These are phyloP conservation scores for Gallinago jamesoni DNA, from an alignment of 2,113 vertebrate genomes.

Conservation along the genomic window DNA sequence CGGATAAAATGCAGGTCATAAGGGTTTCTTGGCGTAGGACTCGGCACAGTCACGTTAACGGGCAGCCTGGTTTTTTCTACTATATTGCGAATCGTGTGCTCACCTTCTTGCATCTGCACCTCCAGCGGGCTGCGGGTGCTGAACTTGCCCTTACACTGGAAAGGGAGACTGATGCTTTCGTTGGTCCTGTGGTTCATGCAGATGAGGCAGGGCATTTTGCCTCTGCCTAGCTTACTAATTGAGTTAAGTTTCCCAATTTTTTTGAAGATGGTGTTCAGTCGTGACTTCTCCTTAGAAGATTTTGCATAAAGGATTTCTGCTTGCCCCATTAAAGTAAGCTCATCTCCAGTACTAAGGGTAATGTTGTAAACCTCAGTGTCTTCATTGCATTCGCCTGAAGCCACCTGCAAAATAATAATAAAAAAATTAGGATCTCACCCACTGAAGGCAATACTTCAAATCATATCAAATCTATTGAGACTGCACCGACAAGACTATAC, in stretches of 20 bases:
- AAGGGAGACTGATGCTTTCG: constrained; percentile 97
- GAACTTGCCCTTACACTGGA: constrained; percentile 96
- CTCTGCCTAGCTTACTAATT: constrained; percentile 89
- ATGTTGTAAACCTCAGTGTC: constrained; percentile 98
- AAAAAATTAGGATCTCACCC: neutral
- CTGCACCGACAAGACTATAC: neutral
- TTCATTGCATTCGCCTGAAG: constrained; percentile 96
- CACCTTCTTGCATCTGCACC: constrained; percentile 97
- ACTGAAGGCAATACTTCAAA: neutral
- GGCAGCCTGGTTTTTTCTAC: constrained; percentile 96
- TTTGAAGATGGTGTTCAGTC: constrained; percentile 96
- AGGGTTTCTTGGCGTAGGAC: constrained; percentile 90
- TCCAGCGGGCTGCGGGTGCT: constrained; percentile 96
- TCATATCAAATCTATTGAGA: neutral
- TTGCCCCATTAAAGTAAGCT: constrained; percentile 97
- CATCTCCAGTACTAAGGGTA: constrained; percentile 92
- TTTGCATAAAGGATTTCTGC: constrained; percentile 99
- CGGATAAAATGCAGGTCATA: constrained; percentile 96
- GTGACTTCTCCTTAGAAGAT: constrained; percentile 92
- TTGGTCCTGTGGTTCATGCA: constrained; percentile 99
- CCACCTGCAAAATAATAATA: constrained; percentile 81
- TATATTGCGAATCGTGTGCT: constrained; percentile 96
- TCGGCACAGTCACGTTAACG: constrained; percentile 92
- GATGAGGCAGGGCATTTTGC: constrained; percentile 98
- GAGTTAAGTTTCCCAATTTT: constrained; percentile 97